These are phyloP conservation scores for Polydrusus cervinus DNA, from an alignment of 2,888 invertebrate genomes.

Conservation along the genomic window DNA sequence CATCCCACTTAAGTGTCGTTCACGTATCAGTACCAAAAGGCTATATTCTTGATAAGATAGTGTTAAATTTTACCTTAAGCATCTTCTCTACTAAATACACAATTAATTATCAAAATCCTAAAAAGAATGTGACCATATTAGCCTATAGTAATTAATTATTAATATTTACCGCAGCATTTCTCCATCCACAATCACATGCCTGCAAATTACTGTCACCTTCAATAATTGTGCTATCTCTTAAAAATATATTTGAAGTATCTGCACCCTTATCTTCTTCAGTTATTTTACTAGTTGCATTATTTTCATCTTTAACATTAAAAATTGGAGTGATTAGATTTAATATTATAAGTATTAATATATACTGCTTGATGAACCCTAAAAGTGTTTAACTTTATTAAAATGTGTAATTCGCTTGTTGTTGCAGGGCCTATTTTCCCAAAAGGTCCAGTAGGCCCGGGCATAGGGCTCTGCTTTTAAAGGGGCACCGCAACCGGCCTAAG, in stretches of 20 bases:
- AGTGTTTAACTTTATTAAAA: not conserved
- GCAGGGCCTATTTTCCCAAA: too few relatives aligned
- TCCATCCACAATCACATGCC: constrained; percentile 41
- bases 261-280: not conserved
- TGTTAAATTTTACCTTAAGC: too few relatives aligned
- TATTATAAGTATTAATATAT: not conserved
- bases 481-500: too few relatives aligned
- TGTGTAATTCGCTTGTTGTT: not conserved
- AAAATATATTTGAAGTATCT: not conserved
- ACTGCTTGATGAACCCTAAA: not conserved
- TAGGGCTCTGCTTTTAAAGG: too few relatives aligned
- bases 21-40: too few relatives aligned
- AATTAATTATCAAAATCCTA: too few relatives aligned
- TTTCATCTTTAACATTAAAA: not conserved
- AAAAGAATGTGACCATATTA: too few relatives aligned
- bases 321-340: not conserved
- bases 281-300: not conserved
- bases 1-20: too few relatives aligned
- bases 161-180: constrained; percentile 28
- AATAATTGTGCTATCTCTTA: not conserved
- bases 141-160: not conserved
- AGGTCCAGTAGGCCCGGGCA: too few relatives aligned
- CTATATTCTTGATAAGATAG: too few relatives aligned
- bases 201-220: not conserved
- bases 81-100: too few relatives aligned